phyloP scores from a whole-genome alignment of 1,140 invertebrate genomes.

The Procambarus clarkii region DNA sequence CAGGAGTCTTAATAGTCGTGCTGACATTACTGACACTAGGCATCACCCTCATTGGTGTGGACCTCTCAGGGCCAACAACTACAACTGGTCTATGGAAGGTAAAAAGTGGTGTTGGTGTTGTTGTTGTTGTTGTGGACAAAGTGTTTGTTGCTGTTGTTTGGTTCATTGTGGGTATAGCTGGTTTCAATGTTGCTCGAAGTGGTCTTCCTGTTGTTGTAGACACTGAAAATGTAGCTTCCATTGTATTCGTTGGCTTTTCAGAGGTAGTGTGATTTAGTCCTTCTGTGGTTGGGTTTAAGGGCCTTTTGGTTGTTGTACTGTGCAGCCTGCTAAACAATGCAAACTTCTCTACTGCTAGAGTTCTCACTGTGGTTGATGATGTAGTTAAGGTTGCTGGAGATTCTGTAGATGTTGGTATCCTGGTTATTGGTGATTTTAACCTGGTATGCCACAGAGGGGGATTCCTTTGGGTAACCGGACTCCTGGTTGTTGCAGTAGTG shows the following conservation, averaged over 20 bases:
- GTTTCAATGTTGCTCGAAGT: neutral
- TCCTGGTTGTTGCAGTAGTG: slow-evolving; percentile 19
- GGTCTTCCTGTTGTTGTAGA: neutral
- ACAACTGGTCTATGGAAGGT: neutral
- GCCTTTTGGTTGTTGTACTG: neutral
- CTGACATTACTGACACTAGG: slow-evolving; percentile 47
- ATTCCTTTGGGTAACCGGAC: neutral
- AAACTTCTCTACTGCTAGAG: neutral
- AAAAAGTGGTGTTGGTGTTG: neutral
- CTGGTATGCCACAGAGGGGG: neutral
- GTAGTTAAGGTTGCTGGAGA: neutral
- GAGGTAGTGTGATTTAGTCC: neutral
- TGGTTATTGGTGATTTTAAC: neutral
- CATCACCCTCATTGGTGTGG: slow-evolving; percentile 35
- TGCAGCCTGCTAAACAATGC: neutral
- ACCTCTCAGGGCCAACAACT: neutral
- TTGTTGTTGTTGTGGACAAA: neutral
- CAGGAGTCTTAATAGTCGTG: neutral
- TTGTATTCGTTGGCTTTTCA: neutral
- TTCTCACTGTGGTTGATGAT: slow-evolving; percentile 10
- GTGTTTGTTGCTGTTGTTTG: slow-evolving; percentile 16
- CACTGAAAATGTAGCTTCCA: neutral
- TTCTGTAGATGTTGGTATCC: neutral
- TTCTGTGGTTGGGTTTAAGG: slow-evolving; percentile 22
- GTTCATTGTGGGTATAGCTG: neutral